These are phyloP conservation scores for Mesocentrotus franciscanus DNA, from an alignment of 53 echinoderm and acorn worm species.

Conservation along the genomic window DNA sequence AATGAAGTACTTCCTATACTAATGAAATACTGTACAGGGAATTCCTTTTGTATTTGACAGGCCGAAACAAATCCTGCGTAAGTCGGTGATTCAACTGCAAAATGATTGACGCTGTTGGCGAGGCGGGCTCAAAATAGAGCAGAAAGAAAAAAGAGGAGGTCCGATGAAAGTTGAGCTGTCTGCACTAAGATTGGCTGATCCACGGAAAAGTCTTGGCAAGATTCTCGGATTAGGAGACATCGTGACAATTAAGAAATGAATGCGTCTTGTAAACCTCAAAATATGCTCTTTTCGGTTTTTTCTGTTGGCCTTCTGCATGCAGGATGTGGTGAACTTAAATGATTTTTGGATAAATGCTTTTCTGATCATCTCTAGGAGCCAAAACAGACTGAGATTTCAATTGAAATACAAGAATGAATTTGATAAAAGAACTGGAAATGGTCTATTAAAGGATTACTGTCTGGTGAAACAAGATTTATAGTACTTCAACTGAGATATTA, in stretches of 20 bases:
- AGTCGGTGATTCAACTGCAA: slow-evolving; percentile 53
- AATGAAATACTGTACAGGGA: slow-evolving; percentile 46
- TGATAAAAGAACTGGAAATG: slow-evolving; percentile 42
- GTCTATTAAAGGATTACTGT: slow-evolving; percentile 50
- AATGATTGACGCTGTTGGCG: slow-evolving; percentile 40
- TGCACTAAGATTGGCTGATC: slow-evolving; percentile 48
- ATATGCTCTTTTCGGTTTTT: slow-evolving; percentile 36
- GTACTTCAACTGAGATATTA: slow-evolving; percentile 18
- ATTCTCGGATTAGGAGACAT: slow-evolving; percentile 59
- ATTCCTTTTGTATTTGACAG: slow-evolving; percentile 38
- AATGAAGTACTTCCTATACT: slow-evolving; percentile 64
- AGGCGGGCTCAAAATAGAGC: slow-evolving; percentile 45
- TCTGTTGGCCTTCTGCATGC: slow-evolving; percentile 46
- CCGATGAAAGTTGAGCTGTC: slow-evolving; percentile 61
- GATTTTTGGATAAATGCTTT: slow-evolving; percentile 54
- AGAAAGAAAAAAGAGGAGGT: not conserved
- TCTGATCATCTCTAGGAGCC: slow-evolving; percentile 35
- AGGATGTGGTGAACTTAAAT: slow-evolving; percentile 65
- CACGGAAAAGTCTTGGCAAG: slow-evolving; percentile 60
- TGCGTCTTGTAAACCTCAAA: slow-evolving; percentile 46
- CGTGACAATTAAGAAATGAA: slow-evolving; percentile 55
- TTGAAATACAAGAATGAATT: not conserved
- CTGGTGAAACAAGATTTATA: slow-evolving; percentile 32
- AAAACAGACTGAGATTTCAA: slow-evolving; percentile 35
- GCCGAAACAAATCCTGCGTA: slow-evolving; percentile 13